Percentiles rank a stretch among this genome's conserved stretches.
These are phyloP conservation scores for Agrilus mali DNA, from an alignment of 2,888 invertebrate genomes.

Conservation along the genomic window DNA sequence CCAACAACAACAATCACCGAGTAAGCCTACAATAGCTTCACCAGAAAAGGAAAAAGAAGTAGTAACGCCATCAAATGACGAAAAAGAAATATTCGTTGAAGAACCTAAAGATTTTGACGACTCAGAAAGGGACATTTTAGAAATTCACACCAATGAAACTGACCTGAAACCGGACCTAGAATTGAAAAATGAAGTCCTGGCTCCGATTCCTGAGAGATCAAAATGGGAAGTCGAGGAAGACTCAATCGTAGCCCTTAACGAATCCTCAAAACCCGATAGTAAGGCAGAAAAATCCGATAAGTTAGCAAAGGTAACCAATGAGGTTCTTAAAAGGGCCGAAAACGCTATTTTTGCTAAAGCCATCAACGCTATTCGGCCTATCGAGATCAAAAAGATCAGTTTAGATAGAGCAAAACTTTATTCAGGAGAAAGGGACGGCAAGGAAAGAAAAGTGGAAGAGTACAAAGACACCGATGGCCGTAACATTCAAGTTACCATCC, in stretches of 20 bases:
- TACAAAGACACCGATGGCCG: conserved; percentile 24
- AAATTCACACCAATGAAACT: conserved; percentile 43
- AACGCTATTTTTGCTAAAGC: conserved; percentile 86
- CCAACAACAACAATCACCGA: conserved; percentile 1
- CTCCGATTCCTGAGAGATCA: conserved; percentile 65
- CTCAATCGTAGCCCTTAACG: conserved; percentile 35
- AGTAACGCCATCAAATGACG: conserved; percentile 15
- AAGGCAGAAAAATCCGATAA: conserved; percentile 31
- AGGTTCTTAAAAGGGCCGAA: conserved; percentile 82
- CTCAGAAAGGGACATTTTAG: conserved; percentile 43
- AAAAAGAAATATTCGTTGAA: conserved; percentile 14
- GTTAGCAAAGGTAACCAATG: conserved; percentile 63
- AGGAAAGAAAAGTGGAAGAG: conserved; percentile 18
- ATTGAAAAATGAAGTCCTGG: conserved; percentile 47
- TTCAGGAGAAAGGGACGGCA: conserved; percentile 34
- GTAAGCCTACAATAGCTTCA: conserved; percentile 1
- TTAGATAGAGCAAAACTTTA: conserved; percentile 56
- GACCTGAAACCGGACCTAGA: conserved; percentile 39
- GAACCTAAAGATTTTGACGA: conserved; percentile 28
- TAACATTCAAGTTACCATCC: conserved; percentile 45
- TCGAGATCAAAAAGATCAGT: conserved; percentile 63
- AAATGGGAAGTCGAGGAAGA: conserved; percentile 82
- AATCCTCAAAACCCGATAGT: conserved; percentile 34
- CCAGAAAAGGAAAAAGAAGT: conserved; percentile 10
- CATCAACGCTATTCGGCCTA: conserved; percentile 63